phyloP scores from a whole-genome alignment of 2,113 vertebrate species.

The Acanthisitta chloris region DNA sequence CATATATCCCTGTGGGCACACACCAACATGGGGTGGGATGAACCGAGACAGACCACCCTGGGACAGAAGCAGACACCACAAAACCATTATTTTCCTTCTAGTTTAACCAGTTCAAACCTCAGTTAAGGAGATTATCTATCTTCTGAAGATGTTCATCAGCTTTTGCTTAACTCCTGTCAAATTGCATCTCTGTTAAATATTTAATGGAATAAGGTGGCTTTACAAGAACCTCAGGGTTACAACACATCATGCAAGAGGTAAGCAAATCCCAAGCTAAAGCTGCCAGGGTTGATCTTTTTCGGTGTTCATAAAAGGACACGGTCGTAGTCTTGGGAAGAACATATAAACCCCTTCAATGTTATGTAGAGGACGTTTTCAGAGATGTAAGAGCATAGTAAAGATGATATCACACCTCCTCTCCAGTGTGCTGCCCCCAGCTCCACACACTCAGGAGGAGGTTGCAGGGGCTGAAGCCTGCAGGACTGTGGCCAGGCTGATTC shows the following conservation, averaged over 20 bases:
- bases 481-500: not conserved
- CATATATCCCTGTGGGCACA: accelerated
- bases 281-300: not conserved
- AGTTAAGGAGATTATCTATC: not conserved
- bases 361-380: not conserved
- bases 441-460: not conserved
- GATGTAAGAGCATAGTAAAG: not conserved
- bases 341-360: accelerated
- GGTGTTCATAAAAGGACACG: not conserved
- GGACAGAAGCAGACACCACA: not conserved
- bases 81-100: not conserved
- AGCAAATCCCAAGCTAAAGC: not conserved
- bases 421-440: not conserved
- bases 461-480: not conserved
- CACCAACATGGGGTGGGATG: not conserved
- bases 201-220: not conserved
- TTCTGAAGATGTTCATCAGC: not conserved
- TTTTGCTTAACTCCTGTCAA: not conserved
- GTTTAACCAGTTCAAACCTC: not conserved
- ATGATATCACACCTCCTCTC: not conserved
- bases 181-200: not conserved
- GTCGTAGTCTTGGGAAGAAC: not conserved
- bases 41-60: not conserved
- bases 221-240: not conserved
- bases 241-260: not conserved